Evolutionary conservation across 2,113 vertebrate genomes (phyloP).

Genomic region (Misgurnus mizolepis): DNA sequence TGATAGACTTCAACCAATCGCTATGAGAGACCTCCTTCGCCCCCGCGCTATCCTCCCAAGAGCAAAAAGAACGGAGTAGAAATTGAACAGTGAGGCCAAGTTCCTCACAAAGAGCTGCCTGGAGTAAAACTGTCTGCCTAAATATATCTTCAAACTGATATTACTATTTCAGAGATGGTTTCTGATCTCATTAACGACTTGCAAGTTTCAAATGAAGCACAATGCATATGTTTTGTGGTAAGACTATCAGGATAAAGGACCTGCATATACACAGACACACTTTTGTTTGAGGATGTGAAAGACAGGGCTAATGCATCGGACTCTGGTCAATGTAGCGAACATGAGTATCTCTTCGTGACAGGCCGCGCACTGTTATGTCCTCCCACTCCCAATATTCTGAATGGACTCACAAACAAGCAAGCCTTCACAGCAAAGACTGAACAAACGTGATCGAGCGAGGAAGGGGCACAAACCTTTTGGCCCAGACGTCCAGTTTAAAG

Average conservation of each 20-base stretch:
- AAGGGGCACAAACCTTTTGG: slow-evolving; percentile 21
- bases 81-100: not conserved
- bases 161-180: not conserved
- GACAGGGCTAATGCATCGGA: slow-evolving; percentile 13
- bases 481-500: slow-evolving; percentile 5
- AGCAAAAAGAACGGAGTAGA: slow-evolving; percentile 1
- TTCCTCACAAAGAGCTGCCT: not conserved
- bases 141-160: not conserved
- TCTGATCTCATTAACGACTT: not conserved
- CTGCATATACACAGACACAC: slow-evolving; percentile 23
- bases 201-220: not conserved
- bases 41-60: slow-evolving; percentile 16
- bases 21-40: not conserved
- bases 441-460: slow-evolving; percentile 37
- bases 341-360: slow-evolving; percentile 14
- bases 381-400: slow-evolving; percentile 45
- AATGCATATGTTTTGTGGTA: not conserved
- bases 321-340: slow-evolving; percentile 31
- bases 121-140: not conserved
- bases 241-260: not conserved
- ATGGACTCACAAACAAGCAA: slow-evolving; percentile 43
- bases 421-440: slow-evolving; percentile 37
- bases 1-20: slow-evolving; percentile 34
- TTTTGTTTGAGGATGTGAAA: slow-evolving; percentile 27
- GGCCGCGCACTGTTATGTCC: slow-evolving; percentile 49